Conservation (phyloP, 2,888 invertebrate genomes). For the Mythimna lalbum region DNA sequence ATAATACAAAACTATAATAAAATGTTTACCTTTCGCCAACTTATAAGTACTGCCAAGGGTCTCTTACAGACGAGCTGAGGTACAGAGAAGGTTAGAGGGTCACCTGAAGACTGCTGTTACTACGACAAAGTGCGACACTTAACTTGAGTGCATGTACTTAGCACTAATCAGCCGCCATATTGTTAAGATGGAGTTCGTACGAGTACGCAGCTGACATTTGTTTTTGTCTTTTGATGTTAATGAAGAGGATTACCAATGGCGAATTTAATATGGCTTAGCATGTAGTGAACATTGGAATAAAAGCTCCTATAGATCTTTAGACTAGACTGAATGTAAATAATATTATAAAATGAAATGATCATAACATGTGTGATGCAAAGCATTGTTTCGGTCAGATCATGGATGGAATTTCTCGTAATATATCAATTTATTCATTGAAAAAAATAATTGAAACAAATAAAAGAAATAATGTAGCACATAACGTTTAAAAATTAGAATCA, state of each 20-base stretch:
- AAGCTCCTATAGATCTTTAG: too few relatives aligned
- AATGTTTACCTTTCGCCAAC: background rate
- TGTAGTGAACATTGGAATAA: fast-evolving
- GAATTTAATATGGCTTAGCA: background rate
- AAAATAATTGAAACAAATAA: too few relatives aligned
- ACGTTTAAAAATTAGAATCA: background rate
- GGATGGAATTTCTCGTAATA: too few relatives aligned
- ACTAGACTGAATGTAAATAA: too few relatives aligned
- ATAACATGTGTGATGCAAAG: too few relatives aligned
- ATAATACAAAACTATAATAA: constrained; percentile 6
- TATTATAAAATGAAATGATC: background rate
- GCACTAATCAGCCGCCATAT: constrained; percentile 4
- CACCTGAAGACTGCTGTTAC: background rate
- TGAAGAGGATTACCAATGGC: too few relatives aligned
- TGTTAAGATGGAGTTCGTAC: background rate
- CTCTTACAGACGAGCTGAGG: background rate
- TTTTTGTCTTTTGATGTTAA: background rate
- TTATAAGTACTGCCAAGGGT: background rate
- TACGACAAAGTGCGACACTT: constrained; percentile 9
- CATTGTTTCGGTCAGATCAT: too few relatives aligned
- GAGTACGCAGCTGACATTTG: constrained; percentile 16
- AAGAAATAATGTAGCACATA: too few relatives aligned
- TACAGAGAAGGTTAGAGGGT: constrained; percentile 29
- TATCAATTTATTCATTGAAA: too few relatives aligned
- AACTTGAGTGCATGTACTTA: constrained; percentile 24